Evolutionary conservation across 2,797 vertebrate genomes (phyloP), one percentile per base, ranked within the genome.

Genomic region (Malurus leucopterus): DNA sequence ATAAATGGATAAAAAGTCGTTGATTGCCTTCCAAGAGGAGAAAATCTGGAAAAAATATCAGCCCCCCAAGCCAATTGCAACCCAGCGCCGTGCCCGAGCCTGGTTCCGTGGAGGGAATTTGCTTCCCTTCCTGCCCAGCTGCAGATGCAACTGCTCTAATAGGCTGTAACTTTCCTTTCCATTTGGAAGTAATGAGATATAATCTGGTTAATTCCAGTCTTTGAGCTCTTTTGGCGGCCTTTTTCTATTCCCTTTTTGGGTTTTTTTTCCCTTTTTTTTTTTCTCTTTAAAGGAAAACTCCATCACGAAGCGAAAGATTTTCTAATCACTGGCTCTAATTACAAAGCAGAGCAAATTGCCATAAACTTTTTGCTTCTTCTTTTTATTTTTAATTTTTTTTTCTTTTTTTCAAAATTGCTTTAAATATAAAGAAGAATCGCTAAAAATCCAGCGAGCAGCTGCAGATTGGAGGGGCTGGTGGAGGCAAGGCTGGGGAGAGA

Each of bases 201-300:
- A 96, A 96, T 96, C 95, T 96, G 93, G 93, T 96, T 96, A 95
- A 96, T 95, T 96, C 95, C 90, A 96, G 94, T 91, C 90, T 95
- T 96, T 92, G 90, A 95, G 93, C 93, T 95, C 93, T 94, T 95
- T 95, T 91, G 91, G 81, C 75, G 73, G 92, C 88, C 93, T 78
- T 93, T 92, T 92, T 95, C 90, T 92, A 70, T 83, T 94, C 79
- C 82, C 72, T 36, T 91, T 95, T 87, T 85, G 54, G 23, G 9
- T 51, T 85, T 63, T 77, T 55, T 23, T 26, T 79, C 19, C 4
- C 1, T 2, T 10, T 57, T 40, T 58, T 72, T 50, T 77, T 41
- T 30, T 7, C 70, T 58, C 51, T 93, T 82, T 90, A 93, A 95
- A 94, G 86, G 84, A 90, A 93, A 95, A 91, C 90, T 95, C 90